Percentiles rank a stretch among this genome's conserved stretches.
phyloP scores from a whole-genome alignment of 30 jellyfish, hydroid and myxozoan species.

The Aurelia sp. region DNA sequence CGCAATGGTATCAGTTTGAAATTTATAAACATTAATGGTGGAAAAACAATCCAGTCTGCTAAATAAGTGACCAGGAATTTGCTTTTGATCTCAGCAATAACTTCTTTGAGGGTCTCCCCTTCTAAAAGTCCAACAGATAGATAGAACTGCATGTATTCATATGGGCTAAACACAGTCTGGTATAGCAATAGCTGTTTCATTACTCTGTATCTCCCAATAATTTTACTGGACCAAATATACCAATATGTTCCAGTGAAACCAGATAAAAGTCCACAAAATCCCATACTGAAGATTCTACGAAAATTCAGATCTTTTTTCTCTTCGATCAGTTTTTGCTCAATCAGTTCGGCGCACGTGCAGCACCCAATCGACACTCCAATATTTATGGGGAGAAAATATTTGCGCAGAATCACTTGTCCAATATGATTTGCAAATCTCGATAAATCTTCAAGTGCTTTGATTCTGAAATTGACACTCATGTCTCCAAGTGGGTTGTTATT shows the following conservation, averaged over 20 bases:
- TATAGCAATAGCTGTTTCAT: slow-evolving; percentile 48
- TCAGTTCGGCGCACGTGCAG: slow-evolving; percentile 67
- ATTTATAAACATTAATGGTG: slow-evolving; percentile 59
- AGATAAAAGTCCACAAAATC: slow-evolving; percentile 58
- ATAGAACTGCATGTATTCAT: slow-evolving; percentile 63
- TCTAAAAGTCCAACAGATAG: slow-evolving; percentile 57
- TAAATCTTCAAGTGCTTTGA: slow-evolving; percentile 56
- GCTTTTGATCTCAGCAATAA: slow-evolving; percentile 28
- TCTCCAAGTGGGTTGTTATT: not conserved
- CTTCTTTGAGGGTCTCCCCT: slow-evolving; percentile 65
- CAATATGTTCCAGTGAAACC: slow-evolving; percentile 64
- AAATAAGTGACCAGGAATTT: slow-evolving; percentile 45
- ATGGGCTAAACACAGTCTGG: slow-evolving; percentile 51
- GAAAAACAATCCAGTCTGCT: slow-evolving; percentile 55
- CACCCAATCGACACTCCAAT: slow-evolving; percentile 56
- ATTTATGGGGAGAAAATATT: slow-evolving; percentile 35
- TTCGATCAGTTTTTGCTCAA: slow-evolving; percentile 58
- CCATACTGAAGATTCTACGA: slow-evolving; percentile 56
- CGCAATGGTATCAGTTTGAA: slow-evolving; percentile 52
- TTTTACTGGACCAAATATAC: slow-evolving; percentile 49
- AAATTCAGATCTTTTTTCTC: slow-evolving; percentile 6
- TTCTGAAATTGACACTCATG: slow-evolving; percentile 51
- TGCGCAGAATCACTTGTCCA: slow-evolving; percentile 33
- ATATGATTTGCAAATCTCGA: slow-evolving; percentile 34
- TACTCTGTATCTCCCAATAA: slow-evolving; percentile 34